Conservation (phyloP, 2,888 invertebrate genomes). For the Ceramica pisi region DNA sequence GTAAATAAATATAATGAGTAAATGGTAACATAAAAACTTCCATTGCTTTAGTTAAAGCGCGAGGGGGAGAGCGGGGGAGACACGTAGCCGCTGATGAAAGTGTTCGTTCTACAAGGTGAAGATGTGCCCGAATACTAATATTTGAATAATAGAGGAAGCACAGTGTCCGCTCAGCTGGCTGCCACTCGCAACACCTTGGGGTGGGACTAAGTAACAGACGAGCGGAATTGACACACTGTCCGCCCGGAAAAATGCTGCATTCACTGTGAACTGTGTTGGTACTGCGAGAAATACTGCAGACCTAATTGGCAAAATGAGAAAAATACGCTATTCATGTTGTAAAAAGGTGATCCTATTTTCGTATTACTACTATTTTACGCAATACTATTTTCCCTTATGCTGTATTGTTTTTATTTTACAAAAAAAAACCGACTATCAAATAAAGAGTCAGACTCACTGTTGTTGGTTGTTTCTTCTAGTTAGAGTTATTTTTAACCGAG, state of each 20-base stretch:
- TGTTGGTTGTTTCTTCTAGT: too few relatives aligned
- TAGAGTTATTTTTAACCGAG: too few relatives aligned
- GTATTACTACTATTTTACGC: too few relatives aligned
- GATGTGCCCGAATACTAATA: conserved; percentile 71
- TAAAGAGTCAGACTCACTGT: too few relatives aligned
- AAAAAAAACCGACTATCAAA: too few relatives aligned
- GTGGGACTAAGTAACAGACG: conserved; percentile 21
- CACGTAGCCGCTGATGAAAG: conserved; percentile 36
- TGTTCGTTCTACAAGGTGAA: conserved; percentile 64
- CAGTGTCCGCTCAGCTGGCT: conserved; percentile 58
- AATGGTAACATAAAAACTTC: conserved; percentile 33
- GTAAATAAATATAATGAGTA: conserved; percentile 34
- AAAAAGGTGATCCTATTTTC: background rate
- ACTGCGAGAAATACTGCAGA: background rate
- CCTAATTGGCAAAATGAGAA: conserved; percentile 19
- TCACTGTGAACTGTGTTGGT: background rate
- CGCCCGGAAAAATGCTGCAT: background rate
- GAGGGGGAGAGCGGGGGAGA: conserved; percentile 11
- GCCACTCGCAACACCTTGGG: conserved; percentile 54
- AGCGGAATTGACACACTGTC: background rate
- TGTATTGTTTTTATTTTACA: too few relatives aligned
- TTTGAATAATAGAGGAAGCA: conserved; percentile 69
- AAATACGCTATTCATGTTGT: conserved; percentile 10
- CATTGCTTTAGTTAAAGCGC: conserved; percentile 45
- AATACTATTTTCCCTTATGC: too few relatives aligned